Evolutionary conservation across 2,888 invertebrate species (phyloP).

Genomic region (Lydus trimaculatus): DNA sequence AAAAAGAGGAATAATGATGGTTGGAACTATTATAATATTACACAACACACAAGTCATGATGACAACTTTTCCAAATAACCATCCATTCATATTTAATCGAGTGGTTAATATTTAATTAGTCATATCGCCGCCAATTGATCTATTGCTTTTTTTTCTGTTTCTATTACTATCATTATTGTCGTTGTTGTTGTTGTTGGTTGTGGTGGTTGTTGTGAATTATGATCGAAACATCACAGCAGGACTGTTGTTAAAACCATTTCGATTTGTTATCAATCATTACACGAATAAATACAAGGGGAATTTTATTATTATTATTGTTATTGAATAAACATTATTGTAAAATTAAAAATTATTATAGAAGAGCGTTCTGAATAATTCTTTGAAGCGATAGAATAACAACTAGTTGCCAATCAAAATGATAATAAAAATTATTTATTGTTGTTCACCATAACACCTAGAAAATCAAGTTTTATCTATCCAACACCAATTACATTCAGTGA

Average conservation of each 20-base stretch:
- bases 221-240: not conserved
- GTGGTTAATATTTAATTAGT: slow-evolving; percentile 34
- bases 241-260: not conserved
- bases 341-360: not conserved
- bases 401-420: not conserved
- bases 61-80: slow-evolving; percentile 32
- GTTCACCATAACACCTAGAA: too few species aligned
- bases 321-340: not conserved
- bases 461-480: too few species aligned
- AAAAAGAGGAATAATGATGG: slow-evolving; percentile 26
- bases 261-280: not conserved
- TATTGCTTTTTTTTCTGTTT: slow-evolving; percentile 23
- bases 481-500: too few species aligned
- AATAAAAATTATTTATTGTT: too few species aligned
- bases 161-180: not conserved
- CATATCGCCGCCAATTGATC: slow-evolving; percentile 35
- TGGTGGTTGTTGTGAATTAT: not conserved
- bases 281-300: not conserved
- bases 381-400: not conserved
- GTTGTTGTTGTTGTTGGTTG: not conserved
- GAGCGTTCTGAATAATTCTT: not conserved
- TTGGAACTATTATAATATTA: slow-evolving; percentile 35
- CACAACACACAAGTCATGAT: slow-evolving; percentile 25
- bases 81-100: slow-evolving; percentile 34
- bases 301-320: not conserved